These are phyloP conservation scores for Hypsibius dujardini DNA, from an alignment of 1,140 invertebrate genomes.

Conservation along the genomic window DNA sequence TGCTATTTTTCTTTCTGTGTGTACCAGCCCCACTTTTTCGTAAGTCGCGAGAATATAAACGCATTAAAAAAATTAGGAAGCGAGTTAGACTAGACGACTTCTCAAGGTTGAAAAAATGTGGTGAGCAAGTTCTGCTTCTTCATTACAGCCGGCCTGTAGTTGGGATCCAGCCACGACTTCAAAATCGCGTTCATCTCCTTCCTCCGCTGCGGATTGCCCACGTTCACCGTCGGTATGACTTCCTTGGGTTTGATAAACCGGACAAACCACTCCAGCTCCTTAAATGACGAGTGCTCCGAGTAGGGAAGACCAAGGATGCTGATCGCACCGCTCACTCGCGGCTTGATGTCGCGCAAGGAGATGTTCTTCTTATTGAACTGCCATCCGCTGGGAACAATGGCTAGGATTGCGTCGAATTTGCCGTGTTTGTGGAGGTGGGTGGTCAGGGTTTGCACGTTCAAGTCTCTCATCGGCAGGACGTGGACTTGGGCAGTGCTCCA, in stretches of 20 bases:
- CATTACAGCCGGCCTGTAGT: not conserved
- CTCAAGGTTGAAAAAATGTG: too few species aligned
- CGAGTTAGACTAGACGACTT: too few species aligned
- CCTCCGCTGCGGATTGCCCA: conserved; percentile 28
- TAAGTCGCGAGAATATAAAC: too few species aligned
- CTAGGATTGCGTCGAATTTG: conserved; percentile 40
- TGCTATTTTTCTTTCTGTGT: too few species aligned
- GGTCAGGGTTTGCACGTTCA: conserved; percentile 35
- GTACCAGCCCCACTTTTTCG: too few species aligned
- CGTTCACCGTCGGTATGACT: conserved; percentile 45
- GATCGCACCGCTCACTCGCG: conserved; percentile 37
- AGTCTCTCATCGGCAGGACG: conserved; percentile 44
- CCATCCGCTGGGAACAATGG: conserved; percentile 51
- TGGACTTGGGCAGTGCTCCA: conserved; percentile 38
- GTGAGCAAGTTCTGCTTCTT: not conserved
- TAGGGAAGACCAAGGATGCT: conserved; percentile 48
- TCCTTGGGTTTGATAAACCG: conserved; percentile 42
- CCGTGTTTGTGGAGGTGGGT: conserved; percentile 31
- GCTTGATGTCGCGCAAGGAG: conserved; percentile 32
- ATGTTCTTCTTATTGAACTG: conserved; percentile 33
- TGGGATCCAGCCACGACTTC: conserved; percentile 26
- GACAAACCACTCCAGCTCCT: conserved; percentile 46
- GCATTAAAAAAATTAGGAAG: too few species aligned
- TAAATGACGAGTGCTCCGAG: conserved; percentile 51
- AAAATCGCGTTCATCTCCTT: conserved; percentile 31